Conservation (phyloP, 1,140 invertebrate species). For the Drosophila ohnishii region DNA sequence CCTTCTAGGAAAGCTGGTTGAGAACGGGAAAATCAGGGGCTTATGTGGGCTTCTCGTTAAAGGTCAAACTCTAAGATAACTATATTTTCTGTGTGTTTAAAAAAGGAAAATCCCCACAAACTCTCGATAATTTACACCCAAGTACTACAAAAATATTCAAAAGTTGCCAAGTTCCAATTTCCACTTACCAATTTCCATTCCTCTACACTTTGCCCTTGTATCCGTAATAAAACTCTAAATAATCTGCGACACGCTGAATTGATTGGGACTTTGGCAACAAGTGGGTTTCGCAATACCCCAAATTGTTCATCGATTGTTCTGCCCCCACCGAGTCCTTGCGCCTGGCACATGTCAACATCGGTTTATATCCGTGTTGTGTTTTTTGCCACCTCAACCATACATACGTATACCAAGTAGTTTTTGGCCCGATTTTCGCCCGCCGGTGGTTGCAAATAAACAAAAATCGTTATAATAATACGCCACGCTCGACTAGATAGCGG, state of each 20-base stretch:
- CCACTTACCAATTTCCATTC: not conserved
- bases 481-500: conserved; percentile 31
- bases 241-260: conserved; percentile 14
- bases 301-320: conserved; percentile 24
- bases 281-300: conserved; percentile 14
- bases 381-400: not conserved
- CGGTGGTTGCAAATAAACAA: conserved; percentile 37
- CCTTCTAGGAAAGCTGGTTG: not conserved
- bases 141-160: no score
- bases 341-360: conserved; percentile 37
- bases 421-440: conserved; percentile 19
- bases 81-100: not conserved
- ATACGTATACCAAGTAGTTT: conserved; percentile 20
- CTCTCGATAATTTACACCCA: not conserved
- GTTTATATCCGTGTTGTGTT: conserved; percentile 18
- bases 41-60: not conserved
- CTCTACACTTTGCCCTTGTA: not conserved
- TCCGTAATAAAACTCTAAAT: conserved; percentile 5
- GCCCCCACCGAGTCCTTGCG: conserved; percentile 4
- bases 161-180: not conserved
- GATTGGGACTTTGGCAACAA: conserved; percentile 39
- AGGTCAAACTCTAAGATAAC: not conserved
- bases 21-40: not conserved
- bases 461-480: conserved; percentile 56
- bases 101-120: no score